phyloP scores from a whole-genome alignment of 2,888 invertebrate genomes.

The Unio delphinus region DNA sequence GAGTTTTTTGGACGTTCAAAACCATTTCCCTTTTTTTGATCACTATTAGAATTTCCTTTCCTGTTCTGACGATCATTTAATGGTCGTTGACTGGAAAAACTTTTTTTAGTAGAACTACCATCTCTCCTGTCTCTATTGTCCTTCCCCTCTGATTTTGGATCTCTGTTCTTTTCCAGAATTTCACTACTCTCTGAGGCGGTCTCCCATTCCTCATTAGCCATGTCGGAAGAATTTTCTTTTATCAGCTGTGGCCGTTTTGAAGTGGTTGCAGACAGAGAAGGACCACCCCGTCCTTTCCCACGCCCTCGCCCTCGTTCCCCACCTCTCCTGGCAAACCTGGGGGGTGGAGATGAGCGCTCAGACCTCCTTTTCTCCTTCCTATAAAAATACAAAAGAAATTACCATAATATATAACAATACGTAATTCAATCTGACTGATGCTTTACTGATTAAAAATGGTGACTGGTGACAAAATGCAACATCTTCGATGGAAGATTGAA shows the following conservation, averaged over 20 bases:
- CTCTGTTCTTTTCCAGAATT: constrained; percentile 58
- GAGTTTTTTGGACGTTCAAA: constrained; percentile 46
- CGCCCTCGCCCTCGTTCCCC: constrained; percentile 62
- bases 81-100: constrained; percentile 71
- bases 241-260: constrained; percentile 61
- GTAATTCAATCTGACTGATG: too few species aligned
- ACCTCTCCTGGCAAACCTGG: constrained; percentile 49
- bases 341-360: constrained; percentile 58
- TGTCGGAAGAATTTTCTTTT: constrained; percentile 68
- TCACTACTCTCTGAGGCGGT: constrained; percentile 86
- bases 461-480: too few species aligned
- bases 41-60: constrained; percentile 30
- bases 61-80: constrained; percentile 66
- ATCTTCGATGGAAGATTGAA: too few species aligned
- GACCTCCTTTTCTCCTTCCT: constrained; percentile 48
- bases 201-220: constrained; percentile 78
- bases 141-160: constrained; percentile 61
- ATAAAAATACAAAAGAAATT: constrained; percentile 4
- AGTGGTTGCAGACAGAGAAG: constrained; percentile 31
- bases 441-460: too few species aligned
- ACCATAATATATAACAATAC: not conserved
- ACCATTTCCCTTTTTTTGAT: constrained; percentile 30
- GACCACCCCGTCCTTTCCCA: constrained; percentile 72
- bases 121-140: constrained; percentile 52
- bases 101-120: constrained; percentile 60